Evolutionary conservation across 2,888 invertebrate species (phyloP), one percentile per base, ranked within the genome.

Genomic region (Pediacus dermestoides): DNA sequence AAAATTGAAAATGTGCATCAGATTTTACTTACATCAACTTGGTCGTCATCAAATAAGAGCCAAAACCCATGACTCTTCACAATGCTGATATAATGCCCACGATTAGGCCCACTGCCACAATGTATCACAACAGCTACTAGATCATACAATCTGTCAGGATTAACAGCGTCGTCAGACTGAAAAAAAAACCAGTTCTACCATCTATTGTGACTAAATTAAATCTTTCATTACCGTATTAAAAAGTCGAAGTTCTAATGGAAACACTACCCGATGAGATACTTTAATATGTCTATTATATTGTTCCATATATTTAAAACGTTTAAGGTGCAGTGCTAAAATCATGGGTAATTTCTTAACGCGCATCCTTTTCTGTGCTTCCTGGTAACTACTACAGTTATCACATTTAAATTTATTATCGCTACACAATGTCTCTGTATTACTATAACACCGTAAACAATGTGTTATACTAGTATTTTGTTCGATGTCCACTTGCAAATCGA

Each of bases 361-460:
- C 95, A 99, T 99, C 46, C 97, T 82, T 72, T 90, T 93, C 77
- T 96, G 95, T 27, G 97, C 97, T 73, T 99, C 97, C 71, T 99
- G 97, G 72, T 97, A 97, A 73, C 94, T 95, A 74, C 93, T 93
- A 70, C 99, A 99, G 63, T 94, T 90, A 75, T 99, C 97, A 72
- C 99, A 99, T 73, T 97, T 96, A 70, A 99, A 99, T 73, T 99
- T 99, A 77, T 99, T 97, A 72, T 99, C 99, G 61, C 89, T 92
- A 74, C 96, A 95, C 27, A 99, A 77, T 1, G 97, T 99, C 71
- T 99, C 99, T 42, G 95, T 97, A 72, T 94, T 95, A 65, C 95
- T 95, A 72, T 96, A 97, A 71, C 95, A 96, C 58, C 91, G 81
- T 52, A 99, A 77, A 72, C 97, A 99, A 72, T 97, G 95, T 1